These are phyloP conservation scores for Camelus bactrianus DNA, from an alignment of 2,113 vertebrate genomes.

Conservation along the genomic window DNA sequence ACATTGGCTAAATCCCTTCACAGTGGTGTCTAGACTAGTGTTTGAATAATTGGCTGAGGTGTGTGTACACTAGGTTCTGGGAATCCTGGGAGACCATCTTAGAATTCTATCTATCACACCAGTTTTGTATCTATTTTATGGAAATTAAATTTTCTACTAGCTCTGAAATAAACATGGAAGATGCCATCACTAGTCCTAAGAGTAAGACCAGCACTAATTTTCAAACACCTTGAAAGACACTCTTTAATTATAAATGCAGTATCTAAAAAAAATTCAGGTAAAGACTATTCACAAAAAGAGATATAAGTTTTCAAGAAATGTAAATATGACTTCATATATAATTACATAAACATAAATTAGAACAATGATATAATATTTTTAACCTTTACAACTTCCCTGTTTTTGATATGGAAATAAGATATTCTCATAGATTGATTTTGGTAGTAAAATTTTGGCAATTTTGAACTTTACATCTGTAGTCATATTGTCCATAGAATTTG, in stretches of 20 bases:
- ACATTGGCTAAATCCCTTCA: neutral
- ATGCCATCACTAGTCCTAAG: neutral
- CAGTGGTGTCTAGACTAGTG: neutral
- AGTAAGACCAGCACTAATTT: neutral
- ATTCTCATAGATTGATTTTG: neutral
- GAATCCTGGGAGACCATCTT: neutral
- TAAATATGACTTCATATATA: neutral
- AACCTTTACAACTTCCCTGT: neutral
- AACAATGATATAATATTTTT: neutral
- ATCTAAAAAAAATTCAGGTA: neutral
- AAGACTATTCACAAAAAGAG: neutral
- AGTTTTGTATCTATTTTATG: neutral
- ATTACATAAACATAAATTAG: neutral
- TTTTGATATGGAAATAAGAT: neutral
- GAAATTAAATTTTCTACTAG: neutral
- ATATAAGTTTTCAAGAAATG: neutral
- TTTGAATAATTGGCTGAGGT: neutral
- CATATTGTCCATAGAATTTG: neutral
- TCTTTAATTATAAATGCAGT: neutral
- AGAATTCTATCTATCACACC: neutral
- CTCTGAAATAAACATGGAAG: neutral
- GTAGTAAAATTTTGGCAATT: neutral
- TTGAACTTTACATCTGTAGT: neutral
- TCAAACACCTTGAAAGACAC: neutral
- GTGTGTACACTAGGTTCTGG: neutral